Base-by-base conservation (phyloP, 2,797 vertebrate species). In the Channa striata region DNA sequence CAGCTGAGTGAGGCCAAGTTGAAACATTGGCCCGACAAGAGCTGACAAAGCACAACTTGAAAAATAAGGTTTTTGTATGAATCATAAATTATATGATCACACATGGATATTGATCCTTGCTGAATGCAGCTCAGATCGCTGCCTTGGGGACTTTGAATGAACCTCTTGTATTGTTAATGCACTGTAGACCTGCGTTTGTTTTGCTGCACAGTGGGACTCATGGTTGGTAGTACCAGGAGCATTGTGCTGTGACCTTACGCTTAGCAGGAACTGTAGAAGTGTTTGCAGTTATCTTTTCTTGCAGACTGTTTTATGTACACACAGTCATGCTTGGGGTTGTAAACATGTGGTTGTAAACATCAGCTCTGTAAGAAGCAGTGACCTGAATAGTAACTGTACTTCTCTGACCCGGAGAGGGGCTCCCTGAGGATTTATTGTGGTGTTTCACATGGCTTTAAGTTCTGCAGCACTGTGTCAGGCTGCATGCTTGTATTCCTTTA, bases 351-450 rank as follows among this genome's bases (percentile, higher is more conserved):
- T 43, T 43, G 34, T 39, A 37, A 53, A 21, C 17, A 59, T 36
- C 16, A 34, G 21, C 1, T 5, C 6, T 11, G 5, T 9, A 36
- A 20, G 40, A 63, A 30, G 21, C 25, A 30, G 25, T 30, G 25
- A 30, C 25, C 25, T 30, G 25, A 30, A 48, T 53, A 48, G 23
- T 51, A 30, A 50, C 10, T 21, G 14, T 54, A 8, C 37, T 20
- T 19, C 21, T 58, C 50, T 63, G 16, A 49, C 8, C n/a, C 53
- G 11, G 43, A 23, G 17, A 30, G 11, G 25, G 11, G 4, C 17
- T 48, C 40, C 37, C 6, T 7, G 11, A 12, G 8, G 70, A 79
- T n/a, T 51, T 11, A n/a, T 8, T 48, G 44, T 56, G 16, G 12
- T 40, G 8, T 68, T 30, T 30, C 25, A 2, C 25, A 30, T 30